phyloP scores from a whole-genome alignment of 2,797 vertebrate genomes.

The Sphenodon punctatus region DNA sequence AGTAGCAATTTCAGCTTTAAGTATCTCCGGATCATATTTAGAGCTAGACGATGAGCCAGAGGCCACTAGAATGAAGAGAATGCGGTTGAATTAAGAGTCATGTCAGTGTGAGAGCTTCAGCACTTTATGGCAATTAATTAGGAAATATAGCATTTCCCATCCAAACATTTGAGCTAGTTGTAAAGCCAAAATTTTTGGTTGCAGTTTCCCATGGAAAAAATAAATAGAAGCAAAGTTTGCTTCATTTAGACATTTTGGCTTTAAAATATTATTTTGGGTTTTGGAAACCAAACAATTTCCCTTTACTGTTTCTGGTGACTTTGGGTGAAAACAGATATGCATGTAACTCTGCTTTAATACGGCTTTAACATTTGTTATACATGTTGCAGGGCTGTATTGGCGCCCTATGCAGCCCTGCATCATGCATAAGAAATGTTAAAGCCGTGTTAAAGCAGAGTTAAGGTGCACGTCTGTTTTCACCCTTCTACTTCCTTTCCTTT shows the following conservation, averaged over 20 bases:
- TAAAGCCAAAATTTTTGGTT: neutral
- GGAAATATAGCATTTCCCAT: neutral
- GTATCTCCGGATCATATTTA: constrained; percentile 97
- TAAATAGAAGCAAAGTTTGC: neutral
- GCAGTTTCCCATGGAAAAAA: neutral
- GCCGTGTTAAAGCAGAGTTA: no score
- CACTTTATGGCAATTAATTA: neutral
- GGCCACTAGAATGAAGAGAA: constrained; percentile 81
- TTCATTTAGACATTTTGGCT: neutral
- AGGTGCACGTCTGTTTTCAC: no score
- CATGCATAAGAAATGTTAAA: no score
- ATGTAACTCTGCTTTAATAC: no score
- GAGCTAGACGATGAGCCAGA: constrained; percentile 94
- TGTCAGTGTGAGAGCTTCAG: constrained; percentile 21
- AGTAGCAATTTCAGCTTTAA: constrained; percentile 96
- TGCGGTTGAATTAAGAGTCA: constrained; percentile 18
- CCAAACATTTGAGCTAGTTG: neutral
- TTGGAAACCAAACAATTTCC: neutral
- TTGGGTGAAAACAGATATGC: no score
- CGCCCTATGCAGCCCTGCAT: no score
- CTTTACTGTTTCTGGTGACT: neutral
- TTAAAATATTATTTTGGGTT: neutral
- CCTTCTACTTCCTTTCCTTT: no score
- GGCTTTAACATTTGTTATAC: no score
- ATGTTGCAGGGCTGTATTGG: no score